A percentile compares a stretch with the other conserved stretches of the same genome.
These are phyloP conservation scores for Rhamnusium bicolor DNA, from an alignment of 2,888 invertebrate species.

Conservation along the genomic window DNA sequence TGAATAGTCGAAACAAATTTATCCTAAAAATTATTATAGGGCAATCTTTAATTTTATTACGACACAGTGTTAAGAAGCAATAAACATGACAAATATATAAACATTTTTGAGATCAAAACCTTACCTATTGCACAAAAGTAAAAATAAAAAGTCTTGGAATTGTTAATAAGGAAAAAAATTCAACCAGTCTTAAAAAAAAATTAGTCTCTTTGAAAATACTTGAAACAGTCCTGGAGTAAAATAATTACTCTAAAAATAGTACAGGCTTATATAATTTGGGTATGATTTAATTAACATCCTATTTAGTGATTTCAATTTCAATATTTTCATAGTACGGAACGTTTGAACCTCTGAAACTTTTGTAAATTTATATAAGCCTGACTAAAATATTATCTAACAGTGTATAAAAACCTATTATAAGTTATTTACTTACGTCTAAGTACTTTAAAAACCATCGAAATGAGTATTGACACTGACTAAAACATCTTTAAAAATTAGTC, in stretches of 20 bases:
- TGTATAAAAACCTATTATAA: constrained; percentile 24
- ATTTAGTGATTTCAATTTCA: not conserved
- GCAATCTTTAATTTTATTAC: constrained; percentile 1
- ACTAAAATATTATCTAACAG: constrained; percentile 14
- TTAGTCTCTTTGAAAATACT: constrained; percentile 26
- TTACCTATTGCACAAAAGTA: constrained; percentile 24
- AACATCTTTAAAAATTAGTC: constrained; percentile 23
- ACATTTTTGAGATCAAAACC: constrained; percentile 21
- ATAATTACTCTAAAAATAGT: constrained; percentile 15
- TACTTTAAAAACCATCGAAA: constrained; percentile 8
- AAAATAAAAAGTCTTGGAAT: constrained; percentile 24
- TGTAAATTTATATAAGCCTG: constrained; percentile 19
- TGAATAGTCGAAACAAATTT: not conserved
- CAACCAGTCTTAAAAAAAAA: constrained; percentile 27
- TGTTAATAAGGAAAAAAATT: constrained; percentile 2
- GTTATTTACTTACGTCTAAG: constrained; percentile 19
- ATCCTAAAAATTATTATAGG: not conserved
- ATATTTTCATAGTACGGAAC: constrained; percentile 6
- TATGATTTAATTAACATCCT: not conserved
- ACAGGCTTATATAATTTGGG: constrained; percentile 21
- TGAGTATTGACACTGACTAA: constrained; percentile 14
- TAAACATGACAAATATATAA: constrained; percentile 9
- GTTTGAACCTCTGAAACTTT: not conserved
- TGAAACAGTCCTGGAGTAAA: constrained; percentile 24
- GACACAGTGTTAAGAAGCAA: not conserved